Percentiles rank a stretch among this genome's conserved stretches.
phyloP scores from a whole-genome alignment of 23 tunicate genomes.

The Ciona savignyi region DNA sequence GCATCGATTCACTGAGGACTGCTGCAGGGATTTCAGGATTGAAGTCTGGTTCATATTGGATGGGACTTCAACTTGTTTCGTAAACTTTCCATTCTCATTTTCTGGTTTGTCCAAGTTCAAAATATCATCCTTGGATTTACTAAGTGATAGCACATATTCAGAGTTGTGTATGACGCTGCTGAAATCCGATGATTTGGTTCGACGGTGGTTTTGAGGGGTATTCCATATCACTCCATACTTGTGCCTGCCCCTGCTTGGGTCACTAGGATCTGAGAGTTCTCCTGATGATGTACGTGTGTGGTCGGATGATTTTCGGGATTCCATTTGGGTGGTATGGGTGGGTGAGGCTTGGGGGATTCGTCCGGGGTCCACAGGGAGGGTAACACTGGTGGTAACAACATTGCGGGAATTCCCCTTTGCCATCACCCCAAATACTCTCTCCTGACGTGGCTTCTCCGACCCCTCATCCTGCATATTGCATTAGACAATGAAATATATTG shows the following conservation, averaged over 20 bases:
- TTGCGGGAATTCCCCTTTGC: conserved; percentile 22
- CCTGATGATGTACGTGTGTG: conserved; percentile 22
- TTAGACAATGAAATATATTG: no score
- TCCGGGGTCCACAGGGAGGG: conserved; percentile 7
- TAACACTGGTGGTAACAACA: conserved; percentile 24
- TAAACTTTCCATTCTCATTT: not conserved
- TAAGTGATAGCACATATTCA: not conserved
- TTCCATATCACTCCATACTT: conserved; percentile 79
- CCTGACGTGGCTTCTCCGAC: conserved; percentile 19
- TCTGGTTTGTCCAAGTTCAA: not conserved
- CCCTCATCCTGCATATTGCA: no score
- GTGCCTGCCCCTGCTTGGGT: conserved; percentile 15
- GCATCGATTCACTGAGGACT: not conserved
- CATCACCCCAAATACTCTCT: conserved; percentile 43
- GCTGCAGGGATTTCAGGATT: conserved; percentile 28
- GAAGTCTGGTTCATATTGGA: conserved; percentile 25
- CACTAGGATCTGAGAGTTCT: conserved; percentile 8
- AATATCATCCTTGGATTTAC: conserved; percentile 4
- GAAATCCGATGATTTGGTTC: conserved; percentile 25
- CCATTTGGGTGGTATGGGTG: not conserved
- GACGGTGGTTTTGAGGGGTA: conserved; percentile 49
- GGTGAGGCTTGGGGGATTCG: no score
- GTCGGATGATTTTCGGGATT: not conserved
- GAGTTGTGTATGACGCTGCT: conserved; percentile 11
- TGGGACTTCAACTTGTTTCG: not conserved